phyloP scores from a whole-genome alignment of 2,888 invertebrate genomes.

The Brassicogethes aeneus region DNA sequence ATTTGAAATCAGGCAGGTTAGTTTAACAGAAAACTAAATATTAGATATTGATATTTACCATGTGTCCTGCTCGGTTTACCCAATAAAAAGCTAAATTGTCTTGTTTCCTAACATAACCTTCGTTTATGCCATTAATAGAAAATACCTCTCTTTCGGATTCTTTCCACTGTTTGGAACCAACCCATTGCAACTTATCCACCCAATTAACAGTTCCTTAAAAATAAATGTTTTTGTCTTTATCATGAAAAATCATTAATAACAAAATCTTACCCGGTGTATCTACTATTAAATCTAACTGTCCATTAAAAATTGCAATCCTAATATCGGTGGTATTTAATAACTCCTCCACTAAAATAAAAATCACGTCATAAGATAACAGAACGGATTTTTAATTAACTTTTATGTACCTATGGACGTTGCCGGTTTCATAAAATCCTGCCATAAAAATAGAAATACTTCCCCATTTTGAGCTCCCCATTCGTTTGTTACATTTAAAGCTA shows the following conservation, averaged over 20 bases:
- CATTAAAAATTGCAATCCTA: constrained; percentile 62
- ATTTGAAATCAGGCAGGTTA: not conserved
- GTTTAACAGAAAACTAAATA: constrained; percentile 2
- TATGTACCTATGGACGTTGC: constrained; percentile 54
- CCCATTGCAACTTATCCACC: constrained; percentile 63
- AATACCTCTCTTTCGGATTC: constrained; percentile 28
- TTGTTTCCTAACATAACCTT: constrained; percentile 59
- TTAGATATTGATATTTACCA: constrained; percentile 7
- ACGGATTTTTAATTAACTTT: too few relatives aligned
- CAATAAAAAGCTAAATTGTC: constrained; percentile 68
- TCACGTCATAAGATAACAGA: too few relatives aligned
- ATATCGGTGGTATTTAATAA: constrained; percentile 60
- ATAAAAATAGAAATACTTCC: constrained; percentile 50
- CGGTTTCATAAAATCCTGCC: constrained; percentile 62
- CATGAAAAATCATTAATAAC: too few relatives aligned
- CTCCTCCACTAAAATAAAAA: constrained; percentile 48
- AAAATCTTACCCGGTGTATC: constrained; percentile 77
- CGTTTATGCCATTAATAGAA: not conserved
- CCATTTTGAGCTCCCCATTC: constrained; percentile 55
- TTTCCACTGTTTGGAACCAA: constrained; percentile 48
- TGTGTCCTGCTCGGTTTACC: constrained; percentile 54
- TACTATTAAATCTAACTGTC: constrained; percentile 78
- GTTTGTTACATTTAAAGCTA: constrained; percentile 58
- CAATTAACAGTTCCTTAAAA: constrained; percentile 39
- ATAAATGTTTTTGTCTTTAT: too few relatives aligned